phyloP scores from a whole-genome alignment of 2,888 invertebrate species.

The Cephus pygmeus region DNA sequence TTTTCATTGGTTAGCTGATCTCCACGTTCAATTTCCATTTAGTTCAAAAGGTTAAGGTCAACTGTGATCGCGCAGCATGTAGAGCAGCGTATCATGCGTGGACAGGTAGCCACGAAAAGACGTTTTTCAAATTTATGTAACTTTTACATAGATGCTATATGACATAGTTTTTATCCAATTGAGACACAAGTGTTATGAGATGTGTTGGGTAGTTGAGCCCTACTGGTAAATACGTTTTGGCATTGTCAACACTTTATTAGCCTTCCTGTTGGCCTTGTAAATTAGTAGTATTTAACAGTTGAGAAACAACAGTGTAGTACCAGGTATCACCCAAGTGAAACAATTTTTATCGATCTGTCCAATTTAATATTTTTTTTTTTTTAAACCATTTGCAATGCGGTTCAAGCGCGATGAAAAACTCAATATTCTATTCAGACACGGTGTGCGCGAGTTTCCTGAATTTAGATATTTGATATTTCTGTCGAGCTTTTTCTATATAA shows the following conservation, averaged over 20 bases:
- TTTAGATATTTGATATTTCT: neutral
- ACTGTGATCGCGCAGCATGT: slow-evolving; percentile 14
- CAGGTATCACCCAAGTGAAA: neutral
- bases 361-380: neutral
- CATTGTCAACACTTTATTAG: neutral
- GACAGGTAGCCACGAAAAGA: neutral
- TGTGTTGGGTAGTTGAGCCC: neutral
- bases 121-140: neutral
- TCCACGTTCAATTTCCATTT: slow-evolving; percentile 9
- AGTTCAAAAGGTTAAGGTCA: slow-evolving; percentile 32
- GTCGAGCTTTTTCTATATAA: neutral
- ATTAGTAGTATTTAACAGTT: neutral
- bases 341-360: neutral
- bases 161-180: neutral
- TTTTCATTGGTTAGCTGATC: slow-evolving; percentile 21
- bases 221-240: neutral
- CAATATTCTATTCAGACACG: neutral
- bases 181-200: neutral
- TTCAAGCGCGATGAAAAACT: neutral
- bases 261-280: neutral
- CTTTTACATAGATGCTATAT: neutral
- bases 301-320: neutral
- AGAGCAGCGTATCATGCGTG: neutral
- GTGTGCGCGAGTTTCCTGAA: neutral
- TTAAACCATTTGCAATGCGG: neutral